Evolutionary conservation across 2,888 invertebrate species (phyloP).

Genomic region (Pterostichus niger): DNA sequence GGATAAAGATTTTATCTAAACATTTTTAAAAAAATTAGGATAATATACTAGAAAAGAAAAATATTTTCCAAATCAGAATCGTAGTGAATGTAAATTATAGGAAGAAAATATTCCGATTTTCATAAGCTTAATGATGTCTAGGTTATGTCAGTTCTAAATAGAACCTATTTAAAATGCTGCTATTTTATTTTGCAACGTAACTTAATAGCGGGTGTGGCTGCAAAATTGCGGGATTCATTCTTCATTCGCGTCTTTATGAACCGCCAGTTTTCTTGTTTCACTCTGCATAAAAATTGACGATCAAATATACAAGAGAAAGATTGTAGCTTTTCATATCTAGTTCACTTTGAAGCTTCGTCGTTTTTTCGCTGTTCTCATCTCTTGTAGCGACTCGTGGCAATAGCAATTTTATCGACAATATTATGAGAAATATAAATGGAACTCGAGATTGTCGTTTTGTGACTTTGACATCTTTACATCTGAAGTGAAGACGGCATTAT

Average conservation of each 20-base stretch:
- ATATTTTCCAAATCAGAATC: too few relatives aligned
- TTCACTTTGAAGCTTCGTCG: slow-evolving; percentile 35
- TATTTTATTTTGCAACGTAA: neutral
- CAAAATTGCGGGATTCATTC: slow-evolving; percentile 16
- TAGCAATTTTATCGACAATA: slow-evolving; percentile 46
- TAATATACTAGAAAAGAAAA: too few relatives aligned
- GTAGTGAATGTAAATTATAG: too few relatives aligned
- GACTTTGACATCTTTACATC: slow-evolving; percentile 32
- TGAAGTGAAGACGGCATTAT: neutral
- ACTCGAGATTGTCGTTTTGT: neutral
- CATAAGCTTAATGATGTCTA: too few relatives aligned
- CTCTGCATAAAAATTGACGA: slow-evolving; percentile 38
- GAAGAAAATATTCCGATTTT: too few relatives aligned
- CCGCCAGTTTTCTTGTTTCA: slow-evolving; percentile 35
- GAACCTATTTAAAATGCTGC: too few relatives aligned
- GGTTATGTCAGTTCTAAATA: too few relatives aligned
- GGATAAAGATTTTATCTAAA: too few relatives aligned
- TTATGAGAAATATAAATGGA: slow-evolving; percentile 31
- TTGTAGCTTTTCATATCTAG: slow-evolving; percentile 43
- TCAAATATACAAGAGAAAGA: slow-evolving; percentile 25
- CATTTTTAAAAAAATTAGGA: too few relatives aligned
- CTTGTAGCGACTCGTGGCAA: slow-evolving; percentile 32
- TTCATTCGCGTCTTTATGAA: slow-evolving; percentile 13
- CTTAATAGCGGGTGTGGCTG: neutral
- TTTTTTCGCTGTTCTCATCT: neutral